phyloP scores from a whole-genome alignment of 2,797 vertebrate species.

The Pseudochirops corinnae region DNA sequence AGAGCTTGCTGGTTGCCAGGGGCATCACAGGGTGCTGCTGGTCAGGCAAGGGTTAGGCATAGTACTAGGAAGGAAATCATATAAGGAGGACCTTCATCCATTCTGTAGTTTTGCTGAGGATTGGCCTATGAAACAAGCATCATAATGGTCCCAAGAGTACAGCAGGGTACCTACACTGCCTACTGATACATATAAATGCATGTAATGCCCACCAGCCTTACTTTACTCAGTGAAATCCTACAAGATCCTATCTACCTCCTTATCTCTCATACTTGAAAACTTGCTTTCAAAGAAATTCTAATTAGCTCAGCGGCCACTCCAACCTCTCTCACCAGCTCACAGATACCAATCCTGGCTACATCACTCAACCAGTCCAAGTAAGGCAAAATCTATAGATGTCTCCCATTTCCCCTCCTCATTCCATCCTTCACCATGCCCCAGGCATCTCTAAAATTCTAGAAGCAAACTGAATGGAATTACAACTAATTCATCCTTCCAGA shows the following conservation, averaged over 20 bases:
- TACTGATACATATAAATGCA: background rate
- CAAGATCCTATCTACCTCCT: background rate
- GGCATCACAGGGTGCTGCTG: background rate
- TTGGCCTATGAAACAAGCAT: background rate
- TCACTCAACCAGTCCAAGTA: background rate
- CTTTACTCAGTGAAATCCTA: background rate
- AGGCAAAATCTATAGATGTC: background rate
- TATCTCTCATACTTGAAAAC: background rate
- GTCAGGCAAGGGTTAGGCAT: background rate
- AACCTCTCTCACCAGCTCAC: background rate
- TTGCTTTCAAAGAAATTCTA: background rate
- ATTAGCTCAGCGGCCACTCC: background rate
- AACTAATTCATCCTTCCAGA: background rate
- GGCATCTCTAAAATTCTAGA: background rate
- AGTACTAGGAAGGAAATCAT: background rate
- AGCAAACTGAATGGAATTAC: rapidly evolving
- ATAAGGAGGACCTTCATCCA: background rate
- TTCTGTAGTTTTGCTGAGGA: background rate
- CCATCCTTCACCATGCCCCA: background rate
- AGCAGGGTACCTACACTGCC: background rate
- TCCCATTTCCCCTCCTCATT: background rate
- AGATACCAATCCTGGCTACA: background rate
- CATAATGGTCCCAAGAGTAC: background rate
- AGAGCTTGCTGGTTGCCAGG: background rate
- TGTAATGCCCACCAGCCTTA: background rate